Conservation (phyloP, 2,888 invertebrate genomes). For the Itoplectis maculator region DNA sequence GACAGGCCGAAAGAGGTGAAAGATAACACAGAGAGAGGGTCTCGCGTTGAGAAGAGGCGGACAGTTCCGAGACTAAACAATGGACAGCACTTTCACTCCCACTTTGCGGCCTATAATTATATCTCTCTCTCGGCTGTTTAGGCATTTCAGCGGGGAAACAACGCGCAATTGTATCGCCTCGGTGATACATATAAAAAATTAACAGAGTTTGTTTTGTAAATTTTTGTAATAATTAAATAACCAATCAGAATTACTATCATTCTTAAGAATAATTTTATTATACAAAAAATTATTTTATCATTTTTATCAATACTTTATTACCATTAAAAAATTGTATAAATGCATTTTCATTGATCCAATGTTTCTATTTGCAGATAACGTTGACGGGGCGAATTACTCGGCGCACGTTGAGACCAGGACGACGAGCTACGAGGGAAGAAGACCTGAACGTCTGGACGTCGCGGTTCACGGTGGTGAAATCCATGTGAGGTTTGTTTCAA, state of each 20-base stretch:
- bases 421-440: background rate
- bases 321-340: background rate
- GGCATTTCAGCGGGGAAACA: slow-evolving; percentile 35
- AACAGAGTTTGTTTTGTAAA: too few species aligned
- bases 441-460: background rate
- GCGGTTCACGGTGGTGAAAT: slow-evolving; percentile 9
- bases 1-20: slow-evolving; percentile 67
- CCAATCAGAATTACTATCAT: too few species aligned
- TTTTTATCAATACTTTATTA: background rate
- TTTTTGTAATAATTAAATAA: too few species aligned
- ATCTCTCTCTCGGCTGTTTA: slow-evolving; percentile 50
- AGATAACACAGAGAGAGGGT: slow-evolving; percentile 59
- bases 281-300: too few species aligned
- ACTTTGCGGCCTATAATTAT: slow-evolving; percentile 65
- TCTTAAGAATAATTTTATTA: background rate
- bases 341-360: background rate
- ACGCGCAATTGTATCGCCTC: background rate
- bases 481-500: slow-evolving; percentile 35
- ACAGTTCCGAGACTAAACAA: slow-evolving; percentile 79
- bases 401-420: background rate
- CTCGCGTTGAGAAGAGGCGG: slow-evolving; percentile 69
- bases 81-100: slow-evolving; percentile 74
- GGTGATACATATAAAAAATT: background rate
- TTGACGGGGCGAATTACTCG: background rate
- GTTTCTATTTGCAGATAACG: background rate